Percentiles rank a stretch among this genome's conserved stretches.
Evolutionary conservation across 2,797 vertebrate species (phyloP).

Genomic region (Pipistrellus nathusii): DNA sequence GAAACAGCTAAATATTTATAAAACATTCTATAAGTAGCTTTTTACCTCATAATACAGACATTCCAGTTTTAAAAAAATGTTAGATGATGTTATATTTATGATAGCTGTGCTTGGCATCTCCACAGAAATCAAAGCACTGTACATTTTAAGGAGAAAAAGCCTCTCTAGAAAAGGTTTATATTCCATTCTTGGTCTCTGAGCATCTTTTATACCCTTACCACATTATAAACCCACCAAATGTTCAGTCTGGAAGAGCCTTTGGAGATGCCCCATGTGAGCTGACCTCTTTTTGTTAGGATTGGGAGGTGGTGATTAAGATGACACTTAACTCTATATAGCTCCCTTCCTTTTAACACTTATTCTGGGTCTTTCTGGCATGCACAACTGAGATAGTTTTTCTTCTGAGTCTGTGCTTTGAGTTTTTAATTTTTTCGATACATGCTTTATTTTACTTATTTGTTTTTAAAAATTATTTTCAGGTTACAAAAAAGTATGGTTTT

Average conservation of each 20-base stretch:
- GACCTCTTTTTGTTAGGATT: neutral
- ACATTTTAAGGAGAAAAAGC: constrained; percentile 28
- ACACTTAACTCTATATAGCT: neutral
- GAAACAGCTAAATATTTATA: neutral
- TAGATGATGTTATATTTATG: neutral
- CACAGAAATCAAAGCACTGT: constrained; percentile 23
- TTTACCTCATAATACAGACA: neutral
- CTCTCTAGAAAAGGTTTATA: neutral
- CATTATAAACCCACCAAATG: neutral
- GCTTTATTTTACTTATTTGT: constrained; percentile 51
- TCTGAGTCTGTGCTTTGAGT: constrained; percentile 41
- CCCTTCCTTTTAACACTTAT: constrained; percentile 3
- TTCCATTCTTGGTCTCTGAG: neutral
- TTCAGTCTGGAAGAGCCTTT: constrained; percentile 1
- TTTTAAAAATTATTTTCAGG: neutral
- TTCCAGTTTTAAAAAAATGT: constrained; percentile 30
- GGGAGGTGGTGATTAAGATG: neutral
- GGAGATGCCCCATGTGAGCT: neutral
- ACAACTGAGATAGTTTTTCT: constrained; percentile 17
- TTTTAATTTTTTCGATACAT: constrained; percentile 46
- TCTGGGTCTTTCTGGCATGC: neutral
- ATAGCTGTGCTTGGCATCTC: neutral
- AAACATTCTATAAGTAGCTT: neutral
- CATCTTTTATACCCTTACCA: neutral
- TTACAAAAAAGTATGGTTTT: constrained; percentile 17